These are phyloP conservation scores for Thunnus albacares DNA, from an alignment of 2,797 vertebrate genomes.

Conservation along the genomic window DNA sequence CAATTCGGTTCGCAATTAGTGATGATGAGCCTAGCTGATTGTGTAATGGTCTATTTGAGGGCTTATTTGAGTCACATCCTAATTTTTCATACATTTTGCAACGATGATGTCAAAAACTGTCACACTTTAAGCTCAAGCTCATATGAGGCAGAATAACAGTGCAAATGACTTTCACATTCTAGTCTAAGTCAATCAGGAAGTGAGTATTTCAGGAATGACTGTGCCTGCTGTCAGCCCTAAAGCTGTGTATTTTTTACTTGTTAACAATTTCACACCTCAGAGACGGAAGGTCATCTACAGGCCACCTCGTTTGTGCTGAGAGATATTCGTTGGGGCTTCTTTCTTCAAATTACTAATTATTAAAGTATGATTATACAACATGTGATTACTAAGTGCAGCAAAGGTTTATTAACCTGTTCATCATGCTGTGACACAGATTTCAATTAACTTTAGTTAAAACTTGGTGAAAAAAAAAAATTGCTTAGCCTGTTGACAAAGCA, in stretches of 20 bases:
- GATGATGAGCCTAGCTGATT: slow-evolving; percentile 4
- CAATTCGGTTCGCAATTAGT: slow-evolving; percentile 21
- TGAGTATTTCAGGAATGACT: neutral
- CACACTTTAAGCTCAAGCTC: neutral
- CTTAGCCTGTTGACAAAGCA: too few relatives aligned
- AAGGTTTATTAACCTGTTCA: neutral
- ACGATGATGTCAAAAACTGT: neutral
- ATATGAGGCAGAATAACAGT: neutral
- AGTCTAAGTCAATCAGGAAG: neutral
- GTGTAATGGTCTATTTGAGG: neutral
- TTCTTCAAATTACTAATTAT: neutral
- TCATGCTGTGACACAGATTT: neutral
- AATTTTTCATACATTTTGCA: neutral
- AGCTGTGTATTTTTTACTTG: neutral
- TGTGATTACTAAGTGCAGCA: neutral
- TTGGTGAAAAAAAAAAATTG: neutral
- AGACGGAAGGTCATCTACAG: neutral
- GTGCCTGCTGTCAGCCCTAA: neutral
- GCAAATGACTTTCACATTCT: neutral
- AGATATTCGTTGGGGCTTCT: neutral
- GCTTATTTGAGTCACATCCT: neutral
- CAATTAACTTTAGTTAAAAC: neutral
- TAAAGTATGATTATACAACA: too few relatives aligned
- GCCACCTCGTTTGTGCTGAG: too few relatives aligned
- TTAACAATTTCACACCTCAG: neutral